Conservation (phyloP, 2,113 vertebrate genomes). For the Solenodon paradoxus region DNA sequence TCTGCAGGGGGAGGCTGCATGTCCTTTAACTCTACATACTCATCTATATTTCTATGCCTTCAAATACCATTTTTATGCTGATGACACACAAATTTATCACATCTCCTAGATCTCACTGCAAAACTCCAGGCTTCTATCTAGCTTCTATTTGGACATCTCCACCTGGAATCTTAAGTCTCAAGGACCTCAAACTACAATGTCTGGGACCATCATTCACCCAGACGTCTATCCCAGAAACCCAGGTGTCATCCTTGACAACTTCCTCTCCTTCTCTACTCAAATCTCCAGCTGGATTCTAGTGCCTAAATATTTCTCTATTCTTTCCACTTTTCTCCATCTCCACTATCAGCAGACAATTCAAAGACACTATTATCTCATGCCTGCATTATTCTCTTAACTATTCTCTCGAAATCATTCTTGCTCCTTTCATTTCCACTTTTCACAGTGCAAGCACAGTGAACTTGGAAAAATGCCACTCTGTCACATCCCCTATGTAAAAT, state of each 20-base stretch:
- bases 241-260: not conserved
- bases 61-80: not conserved
- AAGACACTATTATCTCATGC: not conserved
- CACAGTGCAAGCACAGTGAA: not conserved
- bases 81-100: slow-evolving; percentile 10
- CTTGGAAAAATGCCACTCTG: slow-evolving; percentile 29
- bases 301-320: not conserved
- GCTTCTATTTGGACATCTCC: not conserved
- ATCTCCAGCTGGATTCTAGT: not conserved
- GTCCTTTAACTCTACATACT: not conserved
- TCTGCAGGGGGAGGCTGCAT: not conserved
- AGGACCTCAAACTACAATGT: not conserved
- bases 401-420: slow-evolving; percentile 19
- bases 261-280: not conserved
- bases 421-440: not conserved
- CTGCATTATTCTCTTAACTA: slow-evolving; percentile 17
- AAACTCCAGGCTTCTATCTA: not conserved
- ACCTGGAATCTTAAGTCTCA: slow-evolving; percentile 17
- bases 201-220: not conserved
- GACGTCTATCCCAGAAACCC: not conserved
- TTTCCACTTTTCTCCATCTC: not conserved
- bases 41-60: slow-evolving; percentile 20
- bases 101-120: not conserved
- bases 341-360: not conserved
- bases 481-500: not conserved